A percentile compares a stretch with the other conserved stretches of the same genome.
Conservation (phyloP, 2,113 vertebrate genomes). For the Gallinago paraguaiae region DNA sequence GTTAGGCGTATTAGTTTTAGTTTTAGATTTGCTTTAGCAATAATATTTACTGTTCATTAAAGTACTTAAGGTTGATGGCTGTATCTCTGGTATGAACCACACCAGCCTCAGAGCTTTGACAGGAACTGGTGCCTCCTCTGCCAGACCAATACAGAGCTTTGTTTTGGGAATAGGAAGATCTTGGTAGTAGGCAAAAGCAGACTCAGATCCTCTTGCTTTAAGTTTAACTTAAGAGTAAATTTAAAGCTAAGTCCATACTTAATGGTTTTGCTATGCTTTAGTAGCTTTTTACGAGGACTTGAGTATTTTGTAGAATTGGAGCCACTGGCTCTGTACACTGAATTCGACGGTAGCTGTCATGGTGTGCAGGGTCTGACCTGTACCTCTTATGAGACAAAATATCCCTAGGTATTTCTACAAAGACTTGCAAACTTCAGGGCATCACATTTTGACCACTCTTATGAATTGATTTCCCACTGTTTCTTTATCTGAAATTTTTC, state of each 20-base stretch:
- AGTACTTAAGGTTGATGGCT: not conserved
- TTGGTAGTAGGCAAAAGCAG: not conserved
- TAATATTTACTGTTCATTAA: not conserved
- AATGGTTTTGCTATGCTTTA: not conserved
- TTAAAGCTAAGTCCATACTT: constrained; percentile 2
- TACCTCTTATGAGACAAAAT: not conserved
- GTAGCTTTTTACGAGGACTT: not conserved
- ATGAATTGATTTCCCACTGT: constrained; percentile 35
- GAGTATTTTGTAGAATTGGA: constrained; percentile 2
- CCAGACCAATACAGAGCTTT: not conserved
- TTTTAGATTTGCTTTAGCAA: not conserved
- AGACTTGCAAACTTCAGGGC: constrained; percentile 38
- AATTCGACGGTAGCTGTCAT: constrained; percentile 21
- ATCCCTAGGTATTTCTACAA: constrained; percentile 28
- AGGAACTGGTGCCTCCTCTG: not conserved
- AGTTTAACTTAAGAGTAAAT: not conserved
- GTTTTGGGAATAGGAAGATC: not conserved
- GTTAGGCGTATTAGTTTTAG: not conserved
- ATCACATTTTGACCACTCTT: constrained; percentile 13
- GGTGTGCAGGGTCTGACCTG: constrained; percentile 30
- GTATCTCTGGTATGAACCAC: not conserved
- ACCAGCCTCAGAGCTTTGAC: not conserved
- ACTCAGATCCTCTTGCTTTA: not conserved
- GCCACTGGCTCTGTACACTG: not conserved
- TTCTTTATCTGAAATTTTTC: constrained; percentile 31